Evolutionary conservation across 2,797 vertebrate species (phyloP).

Genomic region (Danionella dracula): DNA sequence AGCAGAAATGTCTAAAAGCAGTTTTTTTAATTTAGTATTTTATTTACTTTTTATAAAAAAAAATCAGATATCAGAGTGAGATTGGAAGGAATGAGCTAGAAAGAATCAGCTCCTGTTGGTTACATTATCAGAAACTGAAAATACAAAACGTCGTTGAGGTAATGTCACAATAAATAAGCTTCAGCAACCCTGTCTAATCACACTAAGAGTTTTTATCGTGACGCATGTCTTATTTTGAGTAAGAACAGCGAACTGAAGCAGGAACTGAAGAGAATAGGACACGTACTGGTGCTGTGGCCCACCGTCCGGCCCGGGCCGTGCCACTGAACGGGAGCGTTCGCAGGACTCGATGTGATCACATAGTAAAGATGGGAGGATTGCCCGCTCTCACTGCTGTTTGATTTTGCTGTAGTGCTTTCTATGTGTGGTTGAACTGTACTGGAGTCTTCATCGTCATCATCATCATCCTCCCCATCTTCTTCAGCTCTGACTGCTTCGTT

Average conservation of each 20-base stretch:
- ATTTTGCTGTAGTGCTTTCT: conserved; percentile 72
- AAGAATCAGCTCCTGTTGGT: too few species aligned
- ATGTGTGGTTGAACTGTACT: conserved; percentile 67
- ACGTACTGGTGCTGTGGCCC: conserved; percentile 68
- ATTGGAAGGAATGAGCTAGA: too few species aligned
- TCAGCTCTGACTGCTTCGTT: conserved; percentile 54
- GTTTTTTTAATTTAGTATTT: too few species aligned
- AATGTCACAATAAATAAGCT: too few species aligned
- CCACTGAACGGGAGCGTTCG: conserved; percentile 90
- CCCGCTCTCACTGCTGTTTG: conserved; percentile 78
- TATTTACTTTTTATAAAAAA: too few species aligned
- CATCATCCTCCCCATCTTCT: conserved; percentile 52
- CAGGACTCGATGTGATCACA: conserved; percentile 94
- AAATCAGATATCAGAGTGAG: too few species aligned
- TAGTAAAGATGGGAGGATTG: conserved; percentile 86
- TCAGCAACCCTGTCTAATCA: too few species aligned
- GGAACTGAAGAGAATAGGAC: conserved; percentile 29
- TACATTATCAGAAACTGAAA: too few species aligned
- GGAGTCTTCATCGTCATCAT: conserved; percentile 52
- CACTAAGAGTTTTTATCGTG: too few species aligned
- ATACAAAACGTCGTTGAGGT: too few species aligned
- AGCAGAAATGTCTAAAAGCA: too few species aligned
- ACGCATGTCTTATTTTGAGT: too few species aligned
- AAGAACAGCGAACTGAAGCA: not conserved
- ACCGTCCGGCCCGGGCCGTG: conserved; percentile 62